Evolutionary conservation across 2,888 invertebrate species (phyloP).

Genomic region (Rhingia rostrata): DNA sequence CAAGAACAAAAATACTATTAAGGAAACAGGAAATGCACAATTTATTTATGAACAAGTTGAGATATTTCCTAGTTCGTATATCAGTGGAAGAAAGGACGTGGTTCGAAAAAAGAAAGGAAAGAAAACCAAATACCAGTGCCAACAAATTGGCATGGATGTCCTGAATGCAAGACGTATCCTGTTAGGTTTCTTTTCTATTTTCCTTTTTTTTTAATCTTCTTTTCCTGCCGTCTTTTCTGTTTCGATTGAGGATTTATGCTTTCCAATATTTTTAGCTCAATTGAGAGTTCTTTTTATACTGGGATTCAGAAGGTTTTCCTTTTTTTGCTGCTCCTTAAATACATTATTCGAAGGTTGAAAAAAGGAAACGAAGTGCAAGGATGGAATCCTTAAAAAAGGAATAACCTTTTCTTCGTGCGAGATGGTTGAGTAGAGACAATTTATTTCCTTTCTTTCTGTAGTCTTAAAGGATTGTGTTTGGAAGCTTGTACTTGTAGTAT

Average conservation of each 20-base stretch:
- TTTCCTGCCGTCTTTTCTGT: conserved; percentile 46
- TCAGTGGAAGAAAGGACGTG: conserved; percentile 17
- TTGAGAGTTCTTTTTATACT: conserved; percentile 45
- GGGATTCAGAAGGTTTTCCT: conserved; percentile 1
- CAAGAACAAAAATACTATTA: conserved; percentile 12
- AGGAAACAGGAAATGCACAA: conserved; percentile 72
- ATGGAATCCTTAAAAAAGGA: background rate
- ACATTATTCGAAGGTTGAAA: conserved; percentile 23
- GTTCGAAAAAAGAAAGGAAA: conserved; percentile 2
- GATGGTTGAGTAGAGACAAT: conserved; percentile 25
- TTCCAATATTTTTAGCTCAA: conserved; percentile 67
- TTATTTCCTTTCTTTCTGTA: conserved; percentile 12
- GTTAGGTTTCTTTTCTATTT: conserved; percentile 41
- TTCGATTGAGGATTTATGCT: conserved; percentile 70
- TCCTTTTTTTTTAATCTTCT: conserved; percentile 52
- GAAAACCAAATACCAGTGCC: conserved; percentile 50
- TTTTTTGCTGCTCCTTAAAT: conserved; percentile 21
- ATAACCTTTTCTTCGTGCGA: conserved; percentile 3
- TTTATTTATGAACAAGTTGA: conserved; percentile 73
- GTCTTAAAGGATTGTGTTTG: conserved; percentile 46
- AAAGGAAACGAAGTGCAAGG: background rate
- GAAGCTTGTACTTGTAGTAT: conserved; percentile 23
- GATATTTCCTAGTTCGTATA: conserved; percentile 55
- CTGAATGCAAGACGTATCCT: conserved; percentile 62
- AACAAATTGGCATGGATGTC: conserved; percentile 53